Conservation (phyloP, 2,888 invertebrate species). For the Perizoma flavofasciatum region DNA sequence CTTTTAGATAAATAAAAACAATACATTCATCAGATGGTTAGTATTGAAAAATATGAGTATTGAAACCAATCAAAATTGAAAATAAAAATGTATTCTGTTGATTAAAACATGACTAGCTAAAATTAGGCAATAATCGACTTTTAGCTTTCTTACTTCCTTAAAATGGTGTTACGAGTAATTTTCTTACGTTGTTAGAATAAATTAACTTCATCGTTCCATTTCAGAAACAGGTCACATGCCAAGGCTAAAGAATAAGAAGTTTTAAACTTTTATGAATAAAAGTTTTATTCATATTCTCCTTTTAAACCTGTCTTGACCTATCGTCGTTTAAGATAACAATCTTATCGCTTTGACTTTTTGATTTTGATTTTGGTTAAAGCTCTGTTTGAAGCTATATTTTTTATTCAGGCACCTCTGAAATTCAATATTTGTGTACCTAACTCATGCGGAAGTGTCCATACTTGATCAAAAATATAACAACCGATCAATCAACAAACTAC, state of each 20-base stretch:
- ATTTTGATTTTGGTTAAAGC: neutral
- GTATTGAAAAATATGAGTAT: too few relatives aligned
- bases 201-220: constrained; percentile 28
- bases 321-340: neutral
- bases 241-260: constrained; percentile 18
- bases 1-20: too few relatives aligned
- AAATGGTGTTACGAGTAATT: constrained; percentile 28
- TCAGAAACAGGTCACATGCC: constrained; percentile 34
- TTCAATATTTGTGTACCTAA: too few relatives aligned
- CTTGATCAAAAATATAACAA: constrained; percentile 28
- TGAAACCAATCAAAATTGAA: neutral
- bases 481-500: constrained; percentile 37
- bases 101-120: constrained; percentile 27
- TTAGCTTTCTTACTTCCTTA: constrained; percentile 15
- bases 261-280: constrained; percentile 22
- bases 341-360: neutral
- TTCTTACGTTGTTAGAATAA: constrained; percentile 27
- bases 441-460: constrained; percentile 23
- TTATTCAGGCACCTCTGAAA: too few relatives aligned
- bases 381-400: too few relatives aligned
- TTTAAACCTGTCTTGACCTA: constrained; percentile 4
- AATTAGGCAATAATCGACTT: constrained; percentile 27
- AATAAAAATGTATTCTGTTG: constrained; percentile 7
- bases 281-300: constrained; percentile 19
- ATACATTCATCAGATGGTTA: too few relatives aligned